Base-by-base conservation (phyloP, 1,140 invertebrate genomes). In the Pogonognathellus flavescens region DNA sequence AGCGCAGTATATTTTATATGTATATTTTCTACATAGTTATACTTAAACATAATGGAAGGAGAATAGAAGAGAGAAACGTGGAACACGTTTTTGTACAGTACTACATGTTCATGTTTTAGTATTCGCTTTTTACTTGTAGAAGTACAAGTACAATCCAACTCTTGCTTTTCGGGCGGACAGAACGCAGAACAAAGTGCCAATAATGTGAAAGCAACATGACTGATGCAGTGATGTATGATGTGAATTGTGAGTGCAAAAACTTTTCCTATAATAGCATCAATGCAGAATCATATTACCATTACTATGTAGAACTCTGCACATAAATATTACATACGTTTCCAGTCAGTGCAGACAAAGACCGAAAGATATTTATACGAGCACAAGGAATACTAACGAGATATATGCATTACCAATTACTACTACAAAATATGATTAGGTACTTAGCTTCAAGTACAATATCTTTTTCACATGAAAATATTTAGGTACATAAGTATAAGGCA, bases 181-280 rank as follows among this genome's bases (percentile, higher is more conserved):
- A 9, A 49, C 49, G 25, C 31, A 76, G 70, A 76, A 50, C 70
- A 50, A 76, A 49, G 70, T 76, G 70, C 70, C 70, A 41, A 76
- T 41, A 41, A 41, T 76, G 31, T 76, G 70, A 76, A 76, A 76
- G 70, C 41, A 76, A 76, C 70, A 76, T 76, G 70, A 76, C 70
- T 16, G 70, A 76, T 31, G n/a, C 14, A 76, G 25, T 76, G 31
- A 76, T 76, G 70, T 41, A 57, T 50, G 41, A 50, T 76, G 70
- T 50, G 70, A 76, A 6, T 41, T 41, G 31, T 41, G 31, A 41
- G 31, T 41, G 31, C 31, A 41, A 41, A 41, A 41, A 41, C 31
- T 41, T 41, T 41, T 41, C 6, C 31, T 41, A 41, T 41, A 41
- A 41, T 41, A 41, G 2, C 6, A 41, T 3, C 31, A 41, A 41